phyloP scores from a whole-genome alignment of 2,113 vertebrate genomes.

The Gobiocypris rarus region DNA sequence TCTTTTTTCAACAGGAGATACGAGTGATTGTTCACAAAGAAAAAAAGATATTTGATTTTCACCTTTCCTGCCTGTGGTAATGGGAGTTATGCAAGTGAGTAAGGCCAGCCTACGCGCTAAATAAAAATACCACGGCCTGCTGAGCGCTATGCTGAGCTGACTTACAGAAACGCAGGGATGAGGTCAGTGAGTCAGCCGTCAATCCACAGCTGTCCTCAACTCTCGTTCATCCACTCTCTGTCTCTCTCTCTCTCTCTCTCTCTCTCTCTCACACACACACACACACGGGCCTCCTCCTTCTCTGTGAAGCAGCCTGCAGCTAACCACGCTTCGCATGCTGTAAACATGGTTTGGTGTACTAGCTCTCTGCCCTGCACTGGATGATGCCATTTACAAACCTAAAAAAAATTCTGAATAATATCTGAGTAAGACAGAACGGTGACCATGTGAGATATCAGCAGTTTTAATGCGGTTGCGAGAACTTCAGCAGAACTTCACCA shows the following conservation, averaged over 20 bases:
- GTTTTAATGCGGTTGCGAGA: neutral
- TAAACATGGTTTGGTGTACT: neutral
- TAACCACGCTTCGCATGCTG: constrained; percentile 10
- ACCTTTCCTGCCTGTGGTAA: constrained; percentile 59
- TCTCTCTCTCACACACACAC: neutral
- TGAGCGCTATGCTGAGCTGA: constrained; percentile 27
- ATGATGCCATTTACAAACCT: constrained; percentile 3
- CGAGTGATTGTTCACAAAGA: constrained; percentile 30
- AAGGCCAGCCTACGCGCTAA: constrained; percentile 51
- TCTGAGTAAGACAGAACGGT: no score
- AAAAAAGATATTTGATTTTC: constrained; percentile 51
- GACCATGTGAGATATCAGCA: no score
- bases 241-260: neutral
- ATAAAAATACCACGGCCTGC: constrained; percentile 51
- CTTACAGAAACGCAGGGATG: constrained; percentile 29
- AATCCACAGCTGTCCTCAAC: constrained; percentile 50
- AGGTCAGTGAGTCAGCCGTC: constrained; percentile 54
- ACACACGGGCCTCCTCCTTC: neutral
- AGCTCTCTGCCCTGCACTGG: constrained; percentile 18
- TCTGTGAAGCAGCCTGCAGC: constrained; percentile 30
- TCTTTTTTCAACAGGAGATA: constrained; percentile 12
- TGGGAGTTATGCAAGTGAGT: constrained; percentile 59
- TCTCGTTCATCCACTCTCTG: no score
- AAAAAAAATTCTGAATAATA: neutral
- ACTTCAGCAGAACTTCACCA: neutral